Evolutionary conservation across 2,113 vertebrate species (phyloP).

Genomic region (Acinonyx jubatus): DNA sequence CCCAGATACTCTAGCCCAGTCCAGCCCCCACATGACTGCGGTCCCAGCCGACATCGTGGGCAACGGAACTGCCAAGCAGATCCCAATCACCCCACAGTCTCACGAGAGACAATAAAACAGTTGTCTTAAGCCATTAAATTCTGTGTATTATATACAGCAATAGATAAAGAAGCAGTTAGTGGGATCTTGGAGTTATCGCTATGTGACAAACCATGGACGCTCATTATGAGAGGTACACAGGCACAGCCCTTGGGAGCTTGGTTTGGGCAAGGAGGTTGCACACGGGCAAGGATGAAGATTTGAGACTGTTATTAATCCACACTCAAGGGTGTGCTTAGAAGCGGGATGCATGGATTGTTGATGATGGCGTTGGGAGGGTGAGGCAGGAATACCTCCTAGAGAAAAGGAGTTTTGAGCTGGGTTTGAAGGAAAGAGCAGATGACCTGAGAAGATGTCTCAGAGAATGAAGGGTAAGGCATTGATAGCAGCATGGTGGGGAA

Average conservation of each 20-base stretch:
- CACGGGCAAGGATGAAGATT: not conserved
- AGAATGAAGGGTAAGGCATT: not conserved
- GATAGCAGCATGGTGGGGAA: not conserved
- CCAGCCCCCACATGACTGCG: not conserved
- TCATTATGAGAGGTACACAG: not conserved
- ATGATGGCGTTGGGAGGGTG: not conserved
- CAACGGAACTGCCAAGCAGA: not conserved
- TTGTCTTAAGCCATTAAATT: not conserved
- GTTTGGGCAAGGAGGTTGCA: not conserved
- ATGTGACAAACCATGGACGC: too few relatives aligned
- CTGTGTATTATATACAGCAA: not conserved
- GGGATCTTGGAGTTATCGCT: not conserved
- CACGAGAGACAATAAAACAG: not conserved
- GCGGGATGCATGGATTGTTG: not conserved
- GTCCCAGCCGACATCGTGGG: not conserved
- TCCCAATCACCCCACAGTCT: too few relatives aligned
- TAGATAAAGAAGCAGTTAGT: not conserved
- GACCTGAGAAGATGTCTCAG: not conserved
- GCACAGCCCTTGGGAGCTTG: not conserved
- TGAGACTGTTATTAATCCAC: not conserved
- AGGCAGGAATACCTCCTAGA: not conserved
- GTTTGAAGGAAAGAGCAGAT: not conserved
- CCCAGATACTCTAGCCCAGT: not conserved
- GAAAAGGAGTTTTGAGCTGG: not conserved
- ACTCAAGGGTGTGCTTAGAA: not conserved